These are phyloP conservation scores for Heliocidaris tuberculata DNA, from an alignment of 35 echinoderm and acorn worm genomes.

Conservation along the genomic window DNA sequence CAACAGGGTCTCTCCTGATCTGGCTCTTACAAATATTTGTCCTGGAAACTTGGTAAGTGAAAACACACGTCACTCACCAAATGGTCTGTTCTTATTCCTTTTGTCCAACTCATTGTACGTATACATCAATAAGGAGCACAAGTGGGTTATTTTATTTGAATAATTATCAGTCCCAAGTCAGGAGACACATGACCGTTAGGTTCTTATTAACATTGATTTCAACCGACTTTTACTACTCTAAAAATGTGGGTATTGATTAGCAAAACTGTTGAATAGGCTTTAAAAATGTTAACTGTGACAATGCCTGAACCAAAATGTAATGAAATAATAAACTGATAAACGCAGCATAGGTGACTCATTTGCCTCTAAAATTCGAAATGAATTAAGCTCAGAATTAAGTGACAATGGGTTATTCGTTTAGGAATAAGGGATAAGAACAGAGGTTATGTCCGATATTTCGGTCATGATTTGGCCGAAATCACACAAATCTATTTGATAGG, in stretches of 20 bases:
- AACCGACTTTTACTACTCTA: not conserved
- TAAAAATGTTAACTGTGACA: not conserved
- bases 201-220: not conserved
- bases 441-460: no score
- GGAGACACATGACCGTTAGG: not conserved
- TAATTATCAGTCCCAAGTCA: not conserved
- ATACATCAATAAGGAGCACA: not conserved
- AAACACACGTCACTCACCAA: not conserved
- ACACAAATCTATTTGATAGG: no score
- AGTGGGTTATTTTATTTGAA: not conserved
- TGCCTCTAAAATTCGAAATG: no score
- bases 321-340: not conserved
- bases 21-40: conserved; percentile 39
- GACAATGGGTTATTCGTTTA: not conserved
- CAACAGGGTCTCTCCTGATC: conserved; percentile 22
- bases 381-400: no score
- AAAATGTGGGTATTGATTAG: not conserved
- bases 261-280: not conserved
- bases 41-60: conserved; percentile 35
- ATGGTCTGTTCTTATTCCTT: not conserved
- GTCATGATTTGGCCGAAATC: no score
- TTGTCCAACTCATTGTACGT: not conserved
- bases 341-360: no score
- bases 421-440: no score
- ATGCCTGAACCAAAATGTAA: not conserved